Evolutionary conservation across 2,797 vertebrate species (phyloP), one percentile per base, ranked within the genome.

Genomic region (Amblyraja radiata): DNA sequence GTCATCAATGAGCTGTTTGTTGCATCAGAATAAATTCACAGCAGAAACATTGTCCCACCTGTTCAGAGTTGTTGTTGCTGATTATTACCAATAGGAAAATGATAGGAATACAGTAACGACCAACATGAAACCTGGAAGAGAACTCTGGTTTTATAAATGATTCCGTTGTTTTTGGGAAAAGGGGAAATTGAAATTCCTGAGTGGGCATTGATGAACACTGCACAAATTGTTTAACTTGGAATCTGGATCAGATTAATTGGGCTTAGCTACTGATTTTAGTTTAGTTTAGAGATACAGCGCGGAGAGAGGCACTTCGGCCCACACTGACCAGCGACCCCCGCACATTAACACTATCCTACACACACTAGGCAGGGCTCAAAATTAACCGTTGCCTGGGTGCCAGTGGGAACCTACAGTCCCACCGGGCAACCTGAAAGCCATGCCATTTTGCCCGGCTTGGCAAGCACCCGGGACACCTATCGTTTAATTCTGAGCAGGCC

Each of bases 91-190:
- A 71, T 90, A 71, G 18, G 88, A 90, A 73, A 39, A 90, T 90
- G 18, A 71, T 71, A 16, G 63, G 6, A 71, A n/a, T 21, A 71
- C 18, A 90, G 63, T n/a, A 88, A 0, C 28, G 65, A 90, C 71
- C 13, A 90, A 25, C 32, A 46, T 46, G 18, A 90, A 73, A 90
- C 88, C 32, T 90, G 18, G 18, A 46, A 68, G 63, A 90, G 83
- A 65, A 63, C 88, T 32, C 16, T 54, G 21, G 18, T 71, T 63
- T 71, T 88, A 46, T 36, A 36, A 36, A 39, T 73, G 32, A 39
- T 90, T 90, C 86, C 65, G 65, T 90, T 36, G 32, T 73, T 73
- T 90, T 90, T 73, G 88, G 32, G 71, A 46, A 32, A 90, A 21
- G 32, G 21, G 65, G 86, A 58, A 90, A 90, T 90, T 90, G 65